Conservation (phyloP, 1,140 invertebrate species). For the Harpegnathos saltator region DNA sequence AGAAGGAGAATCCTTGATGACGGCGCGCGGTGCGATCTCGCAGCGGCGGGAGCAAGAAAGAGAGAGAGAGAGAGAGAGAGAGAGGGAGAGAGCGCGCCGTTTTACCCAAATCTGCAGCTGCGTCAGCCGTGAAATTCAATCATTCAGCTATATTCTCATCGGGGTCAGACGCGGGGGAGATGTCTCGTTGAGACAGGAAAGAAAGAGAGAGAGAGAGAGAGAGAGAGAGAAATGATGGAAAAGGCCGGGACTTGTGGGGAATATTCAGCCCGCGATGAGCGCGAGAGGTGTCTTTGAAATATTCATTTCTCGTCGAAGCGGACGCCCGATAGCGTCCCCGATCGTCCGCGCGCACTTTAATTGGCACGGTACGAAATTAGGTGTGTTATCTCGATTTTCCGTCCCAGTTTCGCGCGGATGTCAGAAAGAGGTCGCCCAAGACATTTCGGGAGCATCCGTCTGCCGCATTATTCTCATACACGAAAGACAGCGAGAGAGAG, state of each 20-base stretch:
- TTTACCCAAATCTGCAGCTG: constrained; percentile 23
- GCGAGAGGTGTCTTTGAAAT: background rate
- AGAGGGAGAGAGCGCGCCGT: constrained; percentile 20
- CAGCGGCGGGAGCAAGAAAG: no score
- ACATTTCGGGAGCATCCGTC: background rate
- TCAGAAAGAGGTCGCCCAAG: constrained; percentile 20
- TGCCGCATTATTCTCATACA: background rate
- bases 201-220: no score
- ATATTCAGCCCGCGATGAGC: background rate
- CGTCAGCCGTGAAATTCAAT: constrained; percentile 12
- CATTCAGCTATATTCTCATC: background rate
- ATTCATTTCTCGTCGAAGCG: no score
- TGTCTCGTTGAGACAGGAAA: background rate
- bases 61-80: no score
- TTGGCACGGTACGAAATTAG: constrained; percentile 20
- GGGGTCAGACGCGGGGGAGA: background rate
- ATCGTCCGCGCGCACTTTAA: constrained; percentile 13
- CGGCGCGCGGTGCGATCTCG: background rate
- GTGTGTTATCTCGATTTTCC: constrained; percentile 6
- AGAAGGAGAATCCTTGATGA: constrained; percentile 14
- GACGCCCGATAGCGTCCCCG: background rate
- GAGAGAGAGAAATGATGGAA: constrained; percentile 18
- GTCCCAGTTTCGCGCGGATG: background rate
- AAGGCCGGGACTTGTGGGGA: background rate
- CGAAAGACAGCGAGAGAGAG: no score